Evolutionary conservation across 1,140 invertebrate genomes (phyloP), one percentile per base, ranked within the genome.

Genomic region (Trissolcus basalis): DNA sequence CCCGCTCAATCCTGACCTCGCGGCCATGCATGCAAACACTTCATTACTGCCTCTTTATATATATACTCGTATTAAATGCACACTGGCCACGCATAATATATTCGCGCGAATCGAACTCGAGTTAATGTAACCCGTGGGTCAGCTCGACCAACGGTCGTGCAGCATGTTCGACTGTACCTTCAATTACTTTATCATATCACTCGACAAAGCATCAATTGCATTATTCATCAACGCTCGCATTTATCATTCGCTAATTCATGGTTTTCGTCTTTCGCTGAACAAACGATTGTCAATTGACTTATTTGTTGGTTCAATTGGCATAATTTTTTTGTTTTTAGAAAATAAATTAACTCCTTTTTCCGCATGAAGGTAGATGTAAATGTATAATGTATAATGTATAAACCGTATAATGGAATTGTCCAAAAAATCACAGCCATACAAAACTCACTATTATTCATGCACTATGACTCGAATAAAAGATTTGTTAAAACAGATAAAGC

Each of bases 1-100:
- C 87, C 86, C 85, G 81, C 73, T 70, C 84, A 85, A 86, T 86
- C 85, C 74, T 83, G 81, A 87, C 84, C 85, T 86, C 83, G 82
- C 83, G 82, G 76, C 78, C 82, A 77, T 83, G 84, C 81, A 86
- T 86, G 83, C 84, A 80, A 85, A 85, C 82, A 80, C 80, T 82
- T 82, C 80, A 87, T 87, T 86, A 86, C 82, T 73, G 74, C 69
- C 77, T 81, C 85, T 84, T 87, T 85, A 83, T 84, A 83, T 85
- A 83, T 60, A 68, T 73, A 55, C 53, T 65, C 72, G 72, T 74
- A 72, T 68, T 61, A 74, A 71, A 76, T 76, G 77, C 68, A 64
- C 13, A 77, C 67, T 77, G 68, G 47, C 48, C 79, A 49, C 39
- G 77, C 82, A 83, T 85, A 81, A 82, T 81, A 59, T 72, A 72